A percentile compares a stretch with the other conserved stretches of the same genome.
Evolutionary conservation across 2,113 vertebrate genomes (phyloP).

Genomic region (Ascaphus truei): DNA sequence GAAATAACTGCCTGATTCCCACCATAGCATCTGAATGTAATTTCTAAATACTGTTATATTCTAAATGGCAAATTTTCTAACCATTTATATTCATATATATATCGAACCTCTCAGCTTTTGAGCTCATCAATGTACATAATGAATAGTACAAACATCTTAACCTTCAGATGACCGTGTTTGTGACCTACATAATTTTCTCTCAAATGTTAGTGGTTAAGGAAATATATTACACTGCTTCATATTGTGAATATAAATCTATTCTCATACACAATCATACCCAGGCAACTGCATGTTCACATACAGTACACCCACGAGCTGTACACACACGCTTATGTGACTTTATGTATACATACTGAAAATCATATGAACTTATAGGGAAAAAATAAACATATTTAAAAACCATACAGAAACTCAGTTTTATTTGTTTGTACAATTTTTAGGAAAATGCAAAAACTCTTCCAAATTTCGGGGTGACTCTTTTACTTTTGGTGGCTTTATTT

Average conservation of each 20-base stretch:
- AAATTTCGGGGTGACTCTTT: too few species aligned
- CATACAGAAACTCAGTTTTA: too few species aligned
- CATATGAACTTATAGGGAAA: background rate
- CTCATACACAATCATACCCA: background rate
- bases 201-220: background rate
- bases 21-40: constrained; percentile 35
- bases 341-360: background rate
- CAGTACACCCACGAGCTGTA: too few species aligned
- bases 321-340: background rate
- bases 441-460: too few species aligned
- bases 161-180: background rate
- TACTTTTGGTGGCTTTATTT: too few species aligned
- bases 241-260: background rate
- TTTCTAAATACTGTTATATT: constrained; percentile 9
- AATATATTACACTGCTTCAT: background rate
- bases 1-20: constrained; percentile 6
- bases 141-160: background rate
- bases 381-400: too few species aligned
- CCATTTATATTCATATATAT: constrained; percentile 16
- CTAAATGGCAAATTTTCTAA: background rate
- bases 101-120: constrained; percentile 7
- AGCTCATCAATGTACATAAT: constrained; percentile 12
- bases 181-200: background rate
- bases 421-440: too few species aligned
- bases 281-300: background rate